Evolutionary conservation across 2,113 vertebrate species (phyloP).

Genomic region (Oreochromis niloticus): DNA sequence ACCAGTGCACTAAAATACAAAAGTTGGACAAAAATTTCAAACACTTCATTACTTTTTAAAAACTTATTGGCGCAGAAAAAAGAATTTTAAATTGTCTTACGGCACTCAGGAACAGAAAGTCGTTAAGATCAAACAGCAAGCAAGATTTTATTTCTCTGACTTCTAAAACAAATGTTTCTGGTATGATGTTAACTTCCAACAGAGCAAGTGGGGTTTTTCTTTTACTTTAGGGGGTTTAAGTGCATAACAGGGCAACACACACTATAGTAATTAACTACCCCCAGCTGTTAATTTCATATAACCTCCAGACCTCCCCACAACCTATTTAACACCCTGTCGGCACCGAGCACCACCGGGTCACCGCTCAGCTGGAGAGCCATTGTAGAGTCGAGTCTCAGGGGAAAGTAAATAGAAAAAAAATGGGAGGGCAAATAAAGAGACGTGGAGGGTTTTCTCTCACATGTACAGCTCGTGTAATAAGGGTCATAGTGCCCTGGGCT

Average conservation of each 20-base stretch:
- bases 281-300: conserved; percentile 23
- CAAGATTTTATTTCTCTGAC: not conserved
- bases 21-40: not conserved
- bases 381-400: not conserved
- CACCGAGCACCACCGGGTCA: not conserved
- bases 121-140: not conserved
- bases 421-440: conserved; percentile 38
- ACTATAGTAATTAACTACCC: conserved; percentile 30
- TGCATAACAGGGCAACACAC: not conserved
- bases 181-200: not conserved
- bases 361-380: not conserved
- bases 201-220: not conserved
- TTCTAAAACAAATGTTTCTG: not conserved
- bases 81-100: not conserved
- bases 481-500: conserved; percentile 50
- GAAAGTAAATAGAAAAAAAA: conserved; percentile 3
- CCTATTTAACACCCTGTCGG: conserved; percentile 31
- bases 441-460: conserved; percentile 18
- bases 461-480: conserved; percentile 55
- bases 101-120: not conserved
- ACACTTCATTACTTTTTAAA: not conserved
- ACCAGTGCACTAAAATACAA: not conserved
- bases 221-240: not conserved
- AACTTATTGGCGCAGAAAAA: not conserved
- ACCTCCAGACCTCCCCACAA: conserved; percentile 19